A percentile compares a stretch with the other conserved stretches of the same genome.
These are phyloP conservation scores for Prietella phreatophila DNA, from an alignment of 2,113 vertebrate species.

Conservation along the genomic window DNA sequence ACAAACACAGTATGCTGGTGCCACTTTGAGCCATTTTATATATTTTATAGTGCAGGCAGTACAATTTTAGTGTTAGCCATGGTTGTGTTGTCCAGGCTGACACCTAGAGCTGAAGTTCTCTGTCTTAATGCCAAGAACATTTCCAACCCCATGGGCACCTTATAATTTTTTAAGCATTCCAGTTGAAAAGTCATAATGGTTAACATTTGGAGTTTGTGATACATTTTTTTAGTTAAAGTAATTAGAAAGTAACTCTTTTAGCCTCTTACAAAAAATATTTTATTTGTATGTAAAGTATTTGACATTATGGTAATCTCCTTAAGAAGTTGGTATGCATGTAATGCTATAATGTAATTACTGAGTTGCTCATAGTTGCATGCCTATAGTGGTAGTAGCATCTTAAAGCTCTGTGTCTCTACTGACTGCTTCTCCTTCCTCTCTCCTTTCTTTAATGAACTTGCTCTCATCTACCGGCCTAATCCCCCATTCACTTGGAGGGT, in stretches of 20 bases:
- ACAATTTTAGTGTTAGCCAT: not conserved
- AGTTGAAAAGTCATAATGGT: not conserved
- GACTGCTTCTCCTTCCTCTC: slow-evolving; percentile 25
- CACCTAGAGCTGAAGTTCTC: not conserved
- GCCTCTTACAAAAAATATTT: not conserved
- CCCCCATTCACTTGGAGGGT: slow-evolving; percentile 54
- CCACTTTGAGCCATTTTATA: not conserved
- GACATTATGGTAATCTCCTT: not conserved
- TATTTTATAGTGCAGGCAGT: slow-evolving; percentile 4
- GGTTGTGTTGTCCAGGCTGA: not conserved
- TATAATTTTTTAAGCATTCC: not conserved
- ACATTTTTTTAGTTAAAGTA: not conserved
- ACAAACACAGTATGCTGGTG: not conserved
- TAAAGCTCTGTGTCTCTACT: slow-evolving; percentile 7
- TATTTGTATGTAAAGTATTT: not conserved
- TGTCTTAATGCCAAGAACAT: not conserved
- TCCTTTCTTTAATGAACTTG: slow-evolving; percentile 47
- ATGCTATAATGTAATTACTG: not conserved
- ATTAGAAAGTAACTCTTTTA: not conserved
- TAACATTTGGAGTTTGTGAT: not conserved
- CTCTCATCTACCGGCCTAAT: slow-evolving; percentile 55
- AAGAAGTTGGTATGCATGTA: not conserved
- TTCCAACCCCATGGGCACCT: not conserved
- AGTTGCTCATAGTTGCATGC: slow-evolving; percentile 11
- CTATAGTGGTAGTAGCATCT: slow-evolving; percentile 23